A percentile compares a stretch with the other conserved stretches of the same genome.
These are phyloP conservation scores for Stichopus chloronotus DNA, from an alignment of 35 echinoderm and acorn worm species.

Conservation along the genomic window DNA sequence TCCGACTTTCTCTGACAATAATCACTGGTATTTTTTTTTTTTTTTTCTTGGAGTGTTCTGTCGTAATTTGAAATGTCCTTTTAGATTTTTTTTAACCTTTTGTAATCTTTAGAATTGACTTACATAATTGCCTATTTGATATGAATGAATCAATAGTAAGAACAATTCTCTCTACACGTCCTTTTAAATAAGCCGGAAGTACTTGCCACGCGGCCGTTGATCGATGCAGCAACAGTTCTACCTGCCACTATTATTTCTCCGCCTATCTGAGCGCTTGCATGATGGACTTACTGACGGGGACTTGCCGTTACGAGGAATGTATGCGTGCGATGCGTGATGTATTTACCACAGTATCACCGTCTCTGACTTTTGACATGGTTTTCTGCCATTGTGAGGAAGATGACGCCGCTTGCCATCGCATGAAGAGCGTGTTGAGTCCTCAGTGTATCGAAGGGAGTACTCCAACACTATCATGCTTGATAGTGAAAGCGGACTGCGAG, in stretches of 20 bases:
- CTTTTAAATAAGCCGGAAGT: not conserved
- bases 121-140: too few species aligned
- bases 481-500: not conserved
- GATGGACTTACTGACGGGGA: not conserved
- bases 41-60: too few species aligned
- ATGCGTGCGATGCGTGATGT: slow-evolving; percentile 15
- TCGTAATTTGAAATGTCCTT: not conserved
- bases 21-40: too few species aligned
- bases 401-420: not conserved
- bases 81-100: not conserved
- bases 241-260: not conserved
- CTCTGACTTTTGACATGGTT: not conserved
- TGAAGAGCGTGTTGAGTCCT: slow-evolving; percentile 1
- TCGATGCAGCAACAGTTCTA: not conserved
- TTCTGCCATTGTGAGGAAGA: slow-evolving; percentile 24
- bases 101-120: not conserved
- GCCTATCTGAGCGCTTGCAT: not conserved
- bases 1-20: too few species aligned
- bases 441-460: not conserved
- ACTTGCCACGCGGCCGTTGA: not conserved
- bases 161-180: not conserved
- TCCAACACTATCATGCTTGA: not conserved
- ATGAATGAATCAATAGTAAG: not conserved
- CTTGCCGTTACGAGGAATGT: not conserved
- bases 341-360: not conserved